Percentiles rank a stretch among this genome's conserved stretches.
These are phyloP conservation scores for Oxyura jamaicensis DNA, from an alignment of 2,113 vertebrate genomes.

Conservation along the genomic window DNA sequence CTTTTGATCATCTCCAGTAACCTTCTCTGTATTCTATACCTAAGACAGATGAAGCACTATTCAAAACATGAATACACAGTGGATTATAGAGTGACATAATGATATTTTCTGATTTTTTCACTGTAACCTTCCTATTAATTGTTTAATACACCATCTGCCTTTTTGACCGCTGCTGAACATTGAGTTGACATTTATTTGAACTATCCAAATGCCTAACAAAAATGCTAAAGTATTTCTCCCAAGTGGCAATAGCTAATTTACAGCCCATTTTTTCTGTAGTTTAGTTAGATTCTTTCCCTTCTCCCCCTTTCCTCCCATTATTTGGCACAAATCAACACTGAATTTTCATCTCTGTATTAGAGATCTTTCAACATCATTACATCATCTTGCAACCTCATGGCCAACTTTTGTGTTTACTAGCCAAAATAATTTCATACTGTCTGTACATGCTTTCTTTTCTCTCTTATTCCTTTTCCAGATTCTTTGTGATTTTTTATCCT, in stretches of 20 bases:
- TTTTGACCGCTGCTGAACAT: background rate
- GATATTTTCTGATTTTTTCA: background rate
- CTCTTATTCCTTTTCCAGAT: background rate
- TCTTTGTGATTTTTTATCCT: background rate
- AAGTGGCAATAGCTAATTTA: background rate
- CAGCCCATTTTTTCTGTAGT: background rate
- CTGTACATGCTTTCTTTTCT: background rate
- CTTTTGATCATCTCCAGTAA: background rate
- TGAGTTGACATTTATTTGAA: constrained; percentile 2
- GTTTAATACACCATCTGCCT: background rate
- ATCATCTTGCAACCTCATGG: background rate
- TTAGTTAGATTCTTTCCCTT: background rate
- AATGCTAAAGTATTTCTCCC: background rate
- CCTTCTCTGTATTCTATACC: background rate
- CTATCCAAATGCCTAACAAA: background rate
- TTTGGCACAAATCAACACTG: background rate
- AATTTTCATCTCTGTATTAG: background rate
- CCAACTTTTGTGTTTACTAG: background rate
- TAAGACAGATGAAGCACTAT: background rate
- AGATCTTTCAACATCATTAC: background rate
- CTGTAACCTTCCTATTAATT: background rate
- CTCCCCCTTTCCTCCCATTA: background rate
- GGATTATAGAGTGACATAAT: background rate
- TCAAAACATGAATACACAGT: background rate
- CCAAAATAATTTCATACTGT: background rate